Conservation (phyloP, 37 sponge, comb jelly and placozoan genomes). For the Crambe crambe region DNA sequence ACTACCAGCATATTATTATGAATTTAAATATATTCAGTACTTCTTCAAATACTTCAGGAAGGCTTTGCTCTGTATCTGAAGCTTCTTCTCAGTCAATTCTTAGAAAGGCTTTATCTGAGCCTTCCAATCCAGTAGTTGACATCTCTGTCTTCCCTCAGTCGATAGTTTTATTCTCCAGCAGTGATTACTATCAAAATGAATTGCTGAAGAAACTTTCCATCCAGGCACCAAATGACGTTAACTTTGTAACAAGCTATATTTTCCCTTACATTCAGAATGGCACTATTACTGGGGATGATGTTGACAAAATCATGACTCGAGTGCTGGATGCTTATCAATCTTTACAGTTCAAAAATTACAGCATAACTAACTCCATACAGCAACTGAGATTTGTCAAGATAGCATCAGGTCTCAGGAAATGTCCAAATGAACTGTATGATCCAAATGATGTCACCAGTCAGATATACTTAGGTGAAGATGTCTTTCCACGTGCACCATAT, state of each 20-base stretch:
- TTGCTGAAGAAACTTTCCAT: conserved; percentile 17
- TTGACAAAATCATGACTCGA: conserved; percentile 21
- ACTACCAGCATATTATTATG: not conserved
- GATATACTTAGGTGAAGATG: conserved; percentile 41
- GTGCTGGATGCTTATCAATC: too few species aligned
- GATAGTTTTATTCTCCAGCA: conserved; percentile 11
- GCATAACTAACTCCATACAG: not conserved
- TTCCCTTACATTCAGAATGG: conserved; percentile 32
- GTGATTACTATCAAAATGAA: not conserved
- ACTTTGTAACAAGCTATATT: conserved; percentile 11
- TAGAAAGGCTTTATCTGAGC: conserved; percentile 24
- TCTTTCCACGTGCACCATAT: conserved; percentile 51
- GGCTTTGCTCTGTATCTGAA: conserved; percentile 16
- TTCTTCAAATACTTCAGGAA: not conserved
- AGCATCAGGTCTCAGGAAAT: conserved; percentile 1
- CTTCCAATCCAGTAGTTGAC: not conserved
- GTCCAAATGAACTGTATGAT: conserved; percentile 9
- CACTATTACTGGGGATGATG: not conserved
- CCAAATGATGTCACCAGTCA: conserved; percentile 12
- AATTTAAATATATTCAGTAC: conserved; percentile 11
- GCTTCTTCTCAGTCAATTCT: not conserved
- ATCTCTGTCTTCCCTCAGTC: conserved; percentile 6
- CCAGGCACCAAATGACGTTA: not conserved
- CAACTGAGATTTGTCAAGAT: conserved; percentile 15
- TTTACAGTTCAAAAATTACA: not conserved